Conservation (phyloP, 2,113 vertebrate genomes). For the Epinephelus fuscoguttatus region DNA sequence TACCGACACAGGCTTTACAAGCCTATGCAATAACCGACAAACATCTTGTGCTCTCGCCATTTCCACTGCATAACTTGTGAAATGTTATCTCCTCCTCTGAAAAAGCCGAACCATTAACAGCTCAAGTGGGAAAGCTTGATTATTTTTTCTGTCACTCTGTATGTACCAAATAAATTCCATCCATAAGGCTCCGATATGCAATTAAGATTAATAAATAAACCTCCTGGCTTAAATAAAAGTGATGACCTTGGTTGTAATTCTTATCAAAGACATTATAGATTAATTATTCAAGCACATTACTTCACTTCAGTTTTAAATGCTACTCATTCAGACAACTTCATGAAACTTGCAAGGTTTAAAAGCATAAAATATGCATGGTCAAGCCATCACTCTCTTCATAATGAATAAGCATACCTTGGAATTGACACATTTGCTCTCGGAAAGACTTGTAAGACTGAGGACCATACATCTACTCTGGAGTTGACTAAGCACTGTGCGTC, state of each 20-base stretch:
- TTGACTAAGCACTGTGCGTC: slow-evolving; percentile 59
- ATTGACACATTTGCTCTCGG: slow-evolving; percentile 76
- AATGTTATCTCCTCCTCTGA: neutral
- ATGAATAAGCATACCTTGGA: slow-evolving; percentile 83
- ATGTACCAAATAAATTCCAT: slow-evolving; percentile 4
- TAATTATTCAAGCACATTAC: slow-evolving; percentile 84
- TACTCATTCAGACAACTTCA: slow-evolving; percentile 86
- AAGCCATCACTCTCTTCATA: slow-evolving; percentile 80
- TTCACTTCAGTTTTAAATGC: slow-evolving; percentile 82
- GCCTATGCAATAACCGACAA: slow-evolving; percentile 21
- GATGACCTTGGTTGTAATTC: slow-evolving; percentile 78
- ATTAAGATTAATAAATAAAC: slow-evolving; percentile 57
- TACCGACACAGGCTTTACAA: slow-evolving; percentile 35
- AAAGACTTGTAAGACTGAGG: slow-evolving; percentile 48
- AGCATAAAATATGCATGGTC: slow-evolving; percentile 81
- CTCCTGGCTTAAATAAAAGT: slow-evolving; percentile 53
- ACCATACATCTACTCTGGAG: slow-evolving; percentile 10
- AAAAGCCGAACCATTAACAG: slow-evolving; percentile 30
- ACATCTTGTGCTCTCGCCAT: slow-evolving; percentile 15
- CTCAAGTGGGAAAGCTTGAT: slow-evolving; percentile 6
- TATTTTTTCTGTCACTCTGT: slow-evolving; percentile 16
- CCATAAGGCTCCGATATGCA: slow-evolving; percentile 15
- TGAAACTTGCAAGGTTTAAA: slow-evolving; percentile 83
- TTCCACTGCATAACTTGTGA: neutral
- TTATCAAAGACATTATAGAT: slow-evolving; percentile 80